A percentile compares a stretch with the other conserved stretches of the same genome.
Evolutionary conservation across 2,797 vertebrate genomes (phyloP).

Genomic region (Microchirus variegatus): DNA sequence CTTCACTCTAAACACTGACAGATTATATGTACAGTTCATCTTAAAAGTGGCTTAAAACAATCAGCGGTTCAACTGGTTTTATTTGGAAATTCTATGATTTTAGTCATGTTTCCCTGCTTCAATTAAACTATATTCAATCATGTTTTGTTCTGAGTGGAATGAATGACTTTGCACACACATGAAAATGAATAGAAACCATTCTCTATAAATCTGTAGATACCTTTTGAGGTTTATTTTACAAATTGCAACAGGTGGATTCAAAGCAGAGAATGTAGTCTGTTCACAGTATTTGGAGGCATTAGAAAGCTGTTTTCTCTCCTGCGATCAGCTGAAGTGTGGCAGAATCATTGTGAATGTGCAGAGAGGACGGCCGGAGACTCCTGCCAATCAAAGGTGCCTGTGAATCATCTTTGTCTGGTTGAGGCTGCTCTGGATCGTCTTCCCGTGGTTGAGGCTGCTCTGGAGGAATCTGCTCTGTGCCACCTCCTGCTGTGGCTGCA

Average conservation of each 20-base stretch:
- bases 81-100: constrained; percentile 24
- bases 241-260: not conserved
- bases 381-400: constrained; percentile 43
- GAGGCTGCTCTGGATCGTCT: constrained; percentile 27
- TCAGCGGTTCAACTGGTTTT: constrained; percentile 24
- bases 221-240: no score
- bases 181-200: not conserved
- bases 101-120: constrained; percentile 45
- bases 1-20: constrained; percentile 19
- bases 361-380: constrained; percentile 56
- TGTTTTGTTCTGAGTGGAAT: not conserved
- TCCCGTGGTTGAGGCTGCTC: constrained; percentile 22
- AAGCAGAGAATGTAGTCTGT: not conserved
- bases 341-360: constrained; percentile 74
- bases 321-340: constrained; percentile 74
- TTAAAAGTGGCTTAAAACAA: constrained; percentile 32
- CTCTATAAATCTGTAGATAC: not conserved
- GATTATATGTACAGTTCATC: constrained; percentile 42
- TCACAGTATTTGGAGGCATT: constrained; percentile 13
- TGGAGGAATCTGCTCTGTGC: constrained; percentile 37
- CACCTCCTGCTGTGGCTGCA: constrained; percentile 3
- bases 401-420: constrained; percentile 32
- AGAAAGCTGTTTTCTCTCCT: constrained; percentile 83
- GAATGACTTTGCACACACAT: not conserved
- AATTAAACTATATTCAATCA: constrained; percentile 53